Conservation (phyloP, 2,113 vertebrate species). For the Chionomys nivalis region DNA sequence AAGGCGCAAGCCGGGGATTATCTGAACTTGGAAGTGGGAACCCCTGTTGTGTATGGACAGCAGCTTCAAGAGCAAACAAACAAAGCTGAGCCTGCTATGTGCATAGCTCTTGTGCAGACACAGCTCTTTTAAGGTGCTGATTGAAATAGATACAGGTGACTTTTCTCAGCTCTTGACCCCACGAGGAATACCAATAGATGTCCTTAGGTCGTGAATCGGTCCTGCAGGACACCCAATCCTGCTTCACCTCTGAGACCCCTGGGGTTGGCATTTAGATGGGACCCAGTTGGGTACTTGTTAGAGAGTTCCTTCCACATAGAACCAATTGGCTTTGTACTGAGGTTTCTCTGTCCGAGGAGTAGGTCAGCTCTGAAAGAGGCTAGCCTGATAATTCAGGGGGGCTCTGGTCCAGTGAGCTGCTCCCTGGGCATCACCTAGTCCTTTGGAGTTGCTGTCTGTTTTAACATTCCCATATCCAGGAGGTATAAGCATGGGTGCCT, state of each 20-base stretch:
- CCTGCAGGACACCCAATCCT: neutral
- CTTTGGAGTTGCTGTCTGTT: neutral
- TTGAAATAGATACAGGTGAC: neutral
- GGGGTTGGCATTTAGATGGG: neutral
- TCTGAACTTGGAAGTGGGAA: conserved; percentile 29
- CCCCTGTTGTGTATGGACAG: neutral
- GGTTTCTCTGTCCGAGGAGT: neutral
- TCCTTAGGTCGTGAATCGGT: neutral
- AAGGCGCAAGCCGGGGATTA: neutral
- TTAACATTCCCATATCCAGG: neutral
- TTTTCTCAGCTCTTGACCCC: neutral
- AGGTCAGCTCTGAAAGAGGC: neutral
- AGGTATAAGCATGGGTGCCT: neutral
- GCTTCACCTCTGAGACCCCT: neutral
- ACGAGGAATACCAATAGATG: neutral
- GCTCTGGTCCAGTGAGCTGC: neutral
- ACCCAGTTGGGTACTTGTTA: neutral
- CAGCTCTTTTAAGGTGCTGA: neutral
- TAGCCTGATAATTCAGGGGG: neutral
- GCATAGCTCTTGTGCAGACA: neutral
- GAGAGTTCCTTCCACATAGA: neutral
- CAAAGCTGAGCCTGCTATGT: neutral
- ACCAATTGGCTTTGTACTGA: neutral
- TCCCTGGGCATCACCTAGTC: neutral
- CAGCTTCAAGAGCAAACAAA: neutral